Evolutionary conservation across 2,888 invertebrate genomes (phyloP).

Genomic region (Cephalotes varians): DNA sequence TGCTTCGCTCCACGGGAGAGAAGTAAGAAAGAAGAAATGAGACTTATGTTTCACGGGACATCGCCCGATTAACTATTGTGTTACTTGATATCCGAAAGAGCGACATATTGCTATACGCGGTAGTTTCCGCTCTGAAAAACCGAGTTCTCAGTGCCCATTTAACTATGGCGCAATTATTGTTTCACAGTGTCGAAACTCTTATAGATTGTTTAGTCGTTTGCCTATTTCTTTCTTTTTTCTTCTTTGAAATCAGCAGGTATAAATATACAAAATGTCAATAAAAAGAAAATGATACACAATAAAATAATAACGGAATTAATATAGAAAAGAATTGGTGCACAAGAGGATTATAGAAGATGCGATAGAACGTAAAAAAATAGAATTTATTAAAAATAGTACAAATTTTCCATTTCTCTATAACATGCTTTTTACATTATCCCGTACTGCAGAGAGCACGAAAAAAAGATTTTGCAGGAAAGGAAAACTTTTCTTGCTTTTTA

Average conservation of each 20-base stretch:
- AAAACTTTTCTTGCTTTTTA: neutral
- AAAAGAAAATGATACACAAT: neutral
- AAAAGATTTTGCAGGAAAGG: neutral
- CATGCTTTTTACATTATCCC: neutral
- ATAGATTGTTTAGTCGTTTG: neutral
- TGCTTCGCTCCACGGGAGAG: neutral
- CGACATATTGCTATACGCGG: slow-evolving; percentile 42
- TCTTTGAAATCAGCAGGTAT: neutral
- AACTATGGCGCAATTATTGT: slow-evolving; percentile 79
- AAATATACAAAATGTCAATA: neutral
- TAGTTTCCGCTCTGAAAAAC: slow-evolving; percentile 37
- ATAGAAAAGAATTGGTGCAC: neutral
- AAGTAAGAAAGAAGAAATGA: slow-evolving; percentile 27
- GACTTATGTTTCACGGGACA: slow-evolving; percentile 57
- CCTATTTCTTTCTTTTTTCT: neutral
- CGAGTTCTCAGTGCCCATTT: slow-evolving; percentile 46
- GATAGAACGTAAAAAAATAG: neutral
- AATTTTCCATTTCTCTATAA: neutral
- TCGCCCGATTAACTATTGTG: slow-evolving; percentile 59
- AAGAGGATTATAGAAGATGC: neutral
- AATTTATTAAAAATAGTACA: neutral
- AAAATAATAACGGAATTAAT: neutral
- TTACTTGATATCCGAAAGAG: slow-evolving; percentile 42
- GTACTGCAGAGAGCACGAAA: neutral
- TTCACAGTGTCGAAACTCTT: slow-evolving; percentile 71